Evolutionary conservation across 2,888 invertebrate genomes (phyloP).

Genomic region (Perizoma flavofasciatum): DNA sequence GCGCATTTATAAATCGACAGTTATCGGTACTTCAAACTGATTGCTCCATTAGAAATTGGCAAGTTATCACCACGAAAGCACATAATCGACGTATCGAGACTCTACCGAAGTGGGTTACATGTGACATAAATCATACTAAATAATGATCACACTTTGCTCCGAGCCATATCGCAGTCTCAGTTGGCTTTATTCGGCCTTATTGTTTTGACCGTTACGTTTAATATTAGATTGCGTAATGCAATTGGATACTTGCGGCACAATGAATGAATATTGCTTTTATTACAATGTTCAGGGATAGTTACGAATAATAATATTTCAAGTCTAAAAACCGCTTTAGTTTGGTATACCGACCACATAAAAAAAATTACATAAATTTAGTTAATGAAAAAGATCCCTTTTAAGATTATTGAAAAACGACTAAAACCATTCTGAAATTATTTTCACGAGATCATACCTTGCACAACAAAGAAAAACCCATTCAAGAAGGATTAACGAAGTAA

Average conservation of each 20-base stretch:
- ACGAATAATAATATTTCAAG: neutral
- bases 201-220: conserved; percentile 27
- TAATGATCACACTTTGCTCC: conserved; percentile 34
- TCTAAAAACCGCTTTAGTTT: too few species aligned
- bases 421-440: too few species aligned
- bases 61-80: conserved; percentile 21
- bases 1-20: too few species aligned
- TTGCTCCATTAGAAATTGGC: conserved; percentile 22
- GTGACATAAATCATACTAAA: conserved; percentile 29
- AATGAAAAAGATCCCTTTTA: too few species aligned
- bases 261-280: neutral
- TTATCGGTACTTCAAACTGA: conserved; percentile 1
- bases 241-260: neutral
- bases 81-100: conserved; percentile 19
- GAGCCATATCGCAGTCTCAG: conserved; percentile 28
- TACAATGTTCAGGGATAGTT: neutral
- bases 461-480: too few species aligned
- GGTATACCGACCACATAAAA: too few species aligned
- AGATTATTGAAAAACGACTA: too few species aligned
- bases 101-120: conserved; percentile 28
- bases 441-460: too few species aligned
- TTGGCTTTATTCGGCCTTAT: conserved; percentile 26
- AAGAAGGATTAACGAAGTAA: too few species aligned
- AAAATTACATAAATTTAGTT: too few species aligned
- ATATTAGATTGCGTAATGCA: conserved; percentile 1